Conservation (phyloP, 2,797 vertebrate genomes). For the Poliocrania exsul region DNA sequence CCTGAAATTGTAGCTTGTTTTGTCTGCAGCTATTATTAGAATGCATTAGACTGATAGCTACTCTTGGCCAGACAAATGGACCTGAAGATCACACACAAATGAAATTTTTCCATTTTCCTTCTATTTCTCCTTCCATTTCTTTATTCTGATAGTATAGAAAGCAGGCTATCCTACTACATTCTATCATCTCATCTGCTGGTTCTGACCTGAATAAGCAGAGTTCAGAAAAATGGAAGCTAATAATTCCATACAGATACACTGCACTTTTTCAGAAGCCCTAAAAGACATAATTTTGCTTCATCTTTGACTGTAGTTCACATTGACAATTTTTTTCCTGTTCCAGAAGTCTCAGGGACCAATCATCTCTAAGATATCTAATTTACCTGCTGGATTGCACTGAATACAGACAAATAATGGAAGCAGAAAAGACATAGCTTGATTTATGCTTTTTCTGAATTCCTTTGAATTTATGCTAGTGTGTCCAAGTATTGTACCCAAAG, state of each 20-base stretch:
- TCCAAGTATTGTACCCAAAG: background rate
- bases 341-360: background rate
- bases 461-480: constrained; percentile 10
- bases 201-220: background rate
- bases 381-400: background rate
- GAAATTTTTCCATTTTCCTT: background rate
- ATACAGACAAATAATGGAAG: background rate
- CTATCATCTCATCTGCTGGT: background rate
- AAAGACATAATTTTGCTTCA: background rate
- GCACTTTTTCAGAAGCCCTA: background rate
- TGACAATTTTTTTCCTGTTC: background rate
- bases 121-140: background rate
- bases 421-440: background rate
- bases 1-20: background rate
- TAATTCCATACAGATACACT: background rate
- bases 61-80: background rate
- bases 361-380: background rate
- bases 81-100: background rate
- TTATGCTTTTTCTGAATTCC: background rate
- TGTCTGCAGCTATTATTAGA: background rate
- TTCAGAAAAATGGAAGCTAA: background rate
- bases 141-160: background rate
- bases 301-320: accelerated
- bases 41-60: background rate
- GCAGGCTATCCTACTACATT: background rate